Conservation (phyloP, 2,888 invertebrate genomes). For the Leucozona laternaria region DNA sequence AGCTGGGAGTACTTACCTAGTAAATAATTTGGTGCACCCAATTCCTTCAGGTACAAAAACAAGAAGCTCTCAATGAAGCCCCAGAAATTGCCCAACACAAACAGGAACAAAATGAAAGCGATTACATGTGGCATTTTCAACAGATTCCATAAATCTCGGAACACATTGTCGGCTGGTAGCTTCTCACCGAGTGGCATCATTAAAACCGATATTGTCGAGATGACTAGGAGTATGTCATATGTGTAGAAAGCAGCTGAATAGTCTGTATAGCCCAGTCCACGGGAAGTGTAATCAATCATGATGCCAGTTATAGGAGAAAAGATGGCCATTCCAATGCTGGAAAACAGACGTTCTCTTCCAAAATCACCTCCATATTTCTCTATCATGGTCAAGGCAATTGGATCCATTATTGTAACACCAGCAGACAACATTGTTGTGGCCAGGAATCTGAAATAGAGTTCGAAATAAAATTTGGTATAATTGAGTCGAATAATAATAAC, state of each 20-base stretch:
- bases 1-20: no score
- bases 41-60: slow-evolving; percentile 92
- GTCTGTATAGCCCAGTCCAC: slow-evolving; percentile 89
- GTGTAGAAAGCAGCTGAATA: slow-evolving; percentile 94
- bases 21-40: slow-evolving; percentile 92
- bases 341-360: slow-evolving; percentile 91
- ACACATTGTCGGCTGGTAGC: slow-evolving; percentile 90
- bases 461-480: not conserved
- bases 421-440: slow-evolving; percentile 93
- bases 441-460: slow-evolving; percentile 85
- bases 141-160: slow-evolving; percentile 90
- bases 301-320: slow-evolving; percentile 92
- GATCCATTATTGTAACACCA: slow-evolving; percentile 95
- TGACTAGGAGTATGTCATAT: slow-evolving; percentile 89
- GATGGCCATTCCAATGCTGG: slow-evolving; percentile 92
- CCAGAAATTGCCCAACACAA: slow-evolving; percentile 93
- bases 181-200: slow-evolving; percentile 92
- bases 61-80: slow-evolving; percentile 95
- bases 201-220: slow-evolving; percentile 90
- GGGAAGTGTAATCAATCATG: slow-evolving; percentile 87
- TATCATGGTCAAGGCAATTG: slow-evolving; percentile 93
- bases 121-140: slow-evolving; percentile 92
- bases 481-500: slow-evolving; percentile 6
- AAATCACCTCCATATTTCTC: slow-evolving; percentile 93
- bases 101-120: slow-evolving; percentile 91